Conservation (phyloP, 2,797 vertebrate genomes). For the Gallinago nigripennis region DNA sequence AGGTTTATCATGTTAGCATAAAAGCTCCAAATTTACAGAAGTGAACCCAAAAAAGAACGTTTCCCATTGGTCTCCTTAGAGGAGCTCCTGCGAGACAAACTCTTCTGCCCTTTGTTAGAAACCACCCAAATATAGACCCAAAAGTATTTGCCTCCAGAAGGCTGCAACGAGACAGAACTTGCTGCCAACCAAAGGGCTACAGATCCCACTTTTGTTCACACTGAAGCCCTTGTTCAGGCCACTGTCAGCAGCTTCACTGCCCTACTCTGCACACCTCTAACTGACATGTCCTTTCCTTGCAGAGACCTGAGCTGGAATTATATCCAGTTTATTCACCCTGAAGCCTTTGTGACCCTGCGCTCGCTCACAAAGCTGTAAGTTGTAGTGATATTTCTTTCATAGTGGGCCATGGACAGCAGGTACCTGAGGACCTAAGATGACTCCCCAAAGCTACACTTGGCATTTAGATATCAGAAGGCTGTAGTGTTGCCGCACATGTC, state of each 20-base stretch:
- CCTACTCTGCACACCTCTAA: neutral
- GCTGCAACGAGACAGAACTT: neutral
- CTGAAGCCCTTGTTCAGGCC: neutral
- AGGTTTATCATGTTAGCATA: neutral
- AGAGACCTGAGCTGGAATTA: conserved; percentile 93
- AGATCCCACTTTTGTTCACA: neutral
- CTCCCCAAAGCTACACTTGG: neutral
- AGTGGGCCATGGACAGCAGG: neutral
- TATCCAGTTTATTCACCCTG: conserved; percentile 87
- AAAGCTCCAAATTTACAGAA: neutral
- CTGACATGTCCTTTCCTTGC: conserved; percentile 28
- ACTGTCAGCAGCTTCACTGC: neutral
- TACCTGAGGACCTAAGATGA: neutral
- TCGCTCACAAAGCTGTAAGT: conserved; percentile 94
- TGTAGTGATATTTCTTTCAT: neutral
- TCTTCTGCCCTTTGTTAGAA: neutral
- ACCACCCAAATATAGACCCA: neutral
- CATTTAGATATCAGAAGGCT: neutral
- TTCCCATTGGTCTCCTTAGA: neutral
- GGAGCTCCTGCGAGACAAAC: neutral
- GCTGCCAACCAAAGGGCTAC: neutral
- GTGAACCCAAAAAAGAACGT: neutral
- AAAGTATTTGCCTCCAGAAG: neutral
- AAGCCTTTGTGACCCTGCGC: conserved; percentile 87
- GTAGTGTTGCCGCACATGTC: neutral